These are phyloP conservation scores for Archocentrus centrarchus DNA, from an alignment of 2,113 vertebrate species.

Conservation along the genomic window DNA sequence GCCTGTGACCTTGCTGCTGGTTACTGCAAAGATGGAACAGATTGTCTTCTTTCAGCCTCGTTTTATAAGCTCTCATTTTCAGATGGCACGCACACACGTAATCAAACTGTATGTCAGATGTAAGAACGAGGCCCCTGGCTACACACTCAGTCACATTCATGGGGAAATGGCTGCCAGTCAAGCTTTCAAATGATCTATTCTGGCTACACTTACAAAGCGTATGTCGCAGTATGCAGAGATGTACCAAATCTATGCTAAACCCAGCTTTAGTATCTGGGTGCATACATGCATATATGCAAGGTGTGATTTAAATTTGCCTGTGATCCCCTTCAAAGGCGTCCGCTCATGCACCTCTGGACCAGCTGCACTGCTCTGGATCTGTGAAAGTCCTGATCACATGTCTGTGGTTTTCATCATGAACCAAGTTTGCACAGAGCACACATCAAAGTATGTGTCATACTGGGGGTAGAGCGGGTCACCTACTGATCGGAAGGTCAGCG, in stretches of 20 bases:
- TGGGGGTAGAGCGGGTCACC: too few relatives aligned
- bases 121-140: background rate
- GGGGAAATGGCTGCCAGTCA: background rate
- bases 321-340: too few relatives aligned
- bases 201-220: background rate
- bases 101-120: background rate
- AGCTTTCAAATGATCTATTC: background rate
- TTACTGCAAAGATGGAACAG: constrained; percentile 26
- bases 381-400: background rate
- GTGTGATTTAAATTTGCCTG: background rate
- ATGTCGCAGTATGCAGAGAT: background rate
- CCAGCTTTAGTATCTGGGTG: background rate
- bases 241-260: background rate
- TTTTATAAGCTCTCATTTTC: constrained; percentile 5
- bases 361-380: background rate
- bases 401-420: background rate
- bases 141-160: background rate
- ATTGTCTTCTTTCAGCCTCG: constrained; percentile 36
- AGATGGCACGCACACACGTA: background rate
- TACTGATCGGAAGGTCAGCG: too few relatives aligned
- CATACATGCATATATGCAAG: background rate
- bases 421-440: background rate
- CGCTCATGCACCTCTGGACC: too few relatives aligned
- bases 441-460: background rate
- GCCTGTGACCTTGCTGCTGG: constrained; percentile 1